Evolutionary conservation across 2,888 invertebrate species (phyloP), one percentile per base, ranked within the genome.

Genomic region (Sarcophaga variegata): DNA sequence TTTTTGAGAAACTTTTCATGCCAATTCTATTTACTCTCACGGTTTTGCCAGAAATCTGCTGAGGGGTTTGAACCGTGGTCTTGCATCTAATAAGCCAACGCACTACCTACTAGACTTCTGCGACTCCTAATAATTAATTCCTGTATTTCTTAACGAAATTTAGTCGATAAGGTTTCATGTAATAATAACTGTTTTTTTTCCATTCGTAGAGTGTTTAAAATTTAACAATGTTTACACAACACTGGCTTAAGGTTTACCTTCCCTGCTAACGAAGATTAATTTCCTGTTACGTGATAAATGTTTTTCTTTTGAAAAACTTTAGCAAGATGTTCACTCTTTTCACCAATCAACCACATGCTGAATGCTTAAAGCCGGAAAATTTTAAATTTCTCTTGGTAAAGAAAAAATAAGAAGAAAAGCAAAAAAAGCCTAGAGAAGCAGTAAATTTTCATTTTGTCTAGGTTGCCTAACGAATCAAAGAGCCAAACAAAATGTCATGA

Each of bases 271-370:
- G 8, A 62, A 77, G 64, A 87, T 75, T 81, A 59, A 84, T 76
- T 87, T 87, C 83, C 83, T 87, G 75, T 83, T 87, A 87, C 86
- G 78, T 83, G 81, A 83, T 79, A 83, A 83, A 70, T 71, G 81
- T 78, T 66, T 78, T 27, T 10, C 37, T 64, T 22, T 14, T 72
- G 74, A 45, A 5, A 1, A 27, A 67, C 74, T 10, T 71, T n/a
- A 71, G 59, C 81, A 64, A 81, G 78, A 86, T 86, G 81, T 78
- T 75, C 66, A 27, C 64, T 37, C 8, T 83, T 72, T 64, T 77
- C n/a, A 69, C 64, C n/a, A 62, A 5, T 66, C 5, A 62, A n/a
- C 62, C 37, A 37, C 14, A 47, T 67, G 25, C 69, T 66, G 17
- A 70, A 54, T 71, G 49, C 14, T 45, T 54, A 4, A 82, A 79